Conservation (phyloP, 2,888 invertebrate species). For the Maniola hyperantus region DNA sequence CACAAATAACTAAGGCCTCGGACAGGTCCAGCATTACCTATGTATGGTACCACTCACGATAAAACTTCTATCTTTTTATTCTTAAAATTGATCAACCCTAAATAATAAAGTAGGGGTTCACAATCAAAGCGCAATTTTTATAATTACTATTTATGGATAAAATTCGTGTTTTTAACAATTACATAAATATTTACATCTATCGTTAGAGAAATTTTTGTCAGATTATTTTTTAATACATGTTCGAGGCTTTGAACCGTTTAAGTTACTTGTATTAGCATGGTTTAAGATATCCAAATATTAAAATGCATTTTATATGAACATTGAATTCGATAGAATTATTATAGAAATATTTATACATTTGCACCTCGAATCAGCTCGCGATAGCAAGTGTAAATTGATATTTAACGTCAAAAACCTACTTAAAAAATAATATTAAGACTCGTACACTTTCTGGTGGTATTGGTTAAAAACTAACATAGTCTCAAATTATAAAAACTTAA, state of each 20-base stretch:
- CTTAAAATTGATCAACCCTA: background rate
- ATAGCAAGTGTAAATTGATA: constrained; percentile 27
- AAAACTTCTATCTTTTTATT: too few species aligned
- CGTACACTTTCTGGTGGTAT: background rate
- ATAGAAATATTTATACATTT: constrained; percentile 6
- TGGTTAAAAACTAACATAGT: background rate
- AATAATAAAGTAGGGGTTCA: background rate
- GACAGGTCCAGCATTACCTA: too few species aligned
- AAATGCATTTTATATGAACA: background rate
- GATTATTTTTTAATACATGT: background rate
- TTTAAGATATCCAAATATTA: background rate
- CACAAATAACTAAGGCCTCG: too few species aligned
- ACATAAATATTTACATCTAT: too few species aligned
- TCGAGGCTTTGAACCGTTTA: background rate
- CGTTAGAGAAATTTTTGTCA: background rate
- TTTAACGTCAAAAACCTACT: constrained; percentile 18
- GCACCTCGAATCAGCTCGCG: constrained; percentile 32
- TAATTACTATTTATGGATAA: background rate
- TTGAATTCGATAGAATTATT: background rate
- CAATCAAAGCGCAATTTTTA: background rate
- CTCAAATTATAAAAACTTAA: background rate
- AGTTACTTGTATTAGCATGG: background rate
- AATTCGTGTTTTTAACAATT: background rate
- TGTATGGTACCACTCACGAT: too few species aligned
- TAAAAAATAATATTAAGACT: background rate